Evolutionary conservation across 1,140 invertebrate species (phyloP).

Genomic region (Panulirus ornatus): DNA sequence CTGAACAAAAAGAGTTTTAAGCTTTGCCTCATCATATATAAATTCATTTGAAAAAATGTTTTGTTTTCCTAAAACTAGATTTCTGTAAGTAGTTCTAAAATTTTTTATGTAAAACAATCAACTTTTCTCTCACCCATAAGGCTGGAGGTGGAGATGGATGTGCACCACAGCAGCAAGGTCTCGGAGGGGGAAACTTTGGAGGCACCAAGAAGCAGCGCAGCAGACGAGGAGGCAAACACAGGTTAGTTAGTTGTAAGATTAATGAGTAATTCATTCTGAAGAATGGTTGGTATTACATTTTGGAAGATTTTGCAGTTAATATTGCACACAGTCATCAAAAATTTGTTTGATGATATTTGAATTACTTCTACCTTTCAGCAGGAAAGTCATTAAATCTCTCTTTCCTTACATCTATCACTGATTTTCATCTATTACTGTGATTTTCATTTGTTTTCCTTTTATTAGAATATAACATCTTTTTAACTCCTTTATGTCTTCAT

Average conservation of each 20-base stretch:
- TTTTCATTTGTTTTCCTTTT: too few relatives aligned
- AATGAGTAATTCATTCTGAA: background rate
- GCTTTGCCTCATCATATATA: too few relatives aligned
- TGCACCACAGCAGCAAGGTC: background rate
- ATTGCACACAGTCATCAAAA: background rate
- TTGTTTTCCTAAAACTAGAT: too few relatives aligned
- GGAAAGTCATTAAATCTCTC: too few relatives aligned
- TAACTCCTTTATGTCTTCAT: too few relatives aligned
- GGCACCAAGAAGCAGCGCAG: constrained; percentile 67
- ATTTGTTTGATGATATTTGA: background rate
- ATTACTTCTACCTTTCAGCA: constrained; percentile 10
- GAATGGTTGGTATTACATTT: background rate
- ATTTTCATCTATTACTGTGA: too few relatives aligned
- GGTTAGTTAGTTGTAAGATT: constrained; percentile 22
- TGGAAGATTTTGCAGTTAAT: background rate
- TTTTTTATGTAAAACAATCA: too few relatives aligned
- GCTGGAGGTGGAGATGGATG: constrained; percentile 28
- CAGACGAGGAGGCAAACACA: constrained; percentile 66
- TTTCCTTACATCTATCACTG: too few relatives aligned
- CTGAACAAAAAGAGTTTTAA: too few relatives aligned
- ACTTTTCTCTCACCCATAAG: background rate
- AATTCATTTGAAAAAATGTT: too few relatives aligned
- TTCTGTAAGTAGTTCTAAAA: too few relatives aligned
- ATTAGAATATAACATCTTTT: too few relatives aligned
- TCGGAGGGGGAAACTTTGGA: constrained; percentile 11